phyloP scores from a whole-genome alignment of 2,113 vertebrate genomes.

The Macrotis lagotis region DNA sequence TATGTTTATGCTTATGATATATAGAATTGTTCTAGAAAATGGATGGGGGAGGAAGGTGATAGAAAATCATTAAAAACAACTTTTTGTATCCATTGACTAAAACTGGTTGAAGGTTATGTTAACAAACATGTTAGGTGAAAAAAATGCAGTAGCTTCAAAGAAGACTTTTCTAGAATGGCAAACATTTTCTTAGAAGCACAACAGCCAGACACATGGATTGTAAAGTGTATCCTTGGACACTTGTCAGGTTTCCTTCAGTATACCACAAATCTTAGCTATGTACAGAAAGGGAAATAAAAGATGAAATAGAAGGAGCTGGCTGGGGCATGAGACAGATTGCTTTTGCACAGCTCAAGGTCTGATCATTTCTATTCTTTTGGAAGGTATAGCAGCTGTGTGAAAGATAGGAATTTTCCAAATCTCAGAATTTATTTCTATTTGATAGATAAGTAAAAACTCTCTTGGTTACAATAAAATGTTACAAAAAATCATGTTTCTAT shows the following conservation, averaged over 20 bases:
- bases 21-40: neutral
- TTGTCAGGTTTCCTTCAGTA: neutral
- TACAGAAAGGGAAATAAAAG: neutral
- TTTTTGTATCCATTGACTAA: neutral
- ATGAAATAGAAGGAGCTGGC: neutral
- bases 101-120: neutral
- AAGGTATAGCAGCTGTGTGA: slow-evolving; percentile 6
- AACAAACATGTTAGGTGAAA: slow-evolving; percentile 12
- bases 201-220: neutral
- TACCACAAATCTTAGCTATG: neutral
- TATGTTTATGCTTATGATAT: neutral
- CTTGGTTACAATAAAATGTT: neutral
- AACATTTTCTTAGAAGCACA: slow-evolving; percentile 28
- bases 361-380: neutral
- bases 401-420: slow-evolving; percentile 13
- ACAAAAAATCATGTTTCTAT: neutral
- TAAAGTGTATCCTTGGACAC: neutral
- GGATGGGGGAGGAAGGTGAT: neutral
- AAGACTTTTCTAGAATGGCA: neutral
- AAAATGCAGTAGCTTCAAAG: neutral
- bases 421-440: neutral
- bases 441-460: neutral
- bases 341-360: neutral
- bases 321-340: neutral
- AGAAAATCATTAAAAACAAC: neutral